Base-by-base conservation (phyloP, 1,140 invertebrate species). In the Drosophila elegans region DNA sequence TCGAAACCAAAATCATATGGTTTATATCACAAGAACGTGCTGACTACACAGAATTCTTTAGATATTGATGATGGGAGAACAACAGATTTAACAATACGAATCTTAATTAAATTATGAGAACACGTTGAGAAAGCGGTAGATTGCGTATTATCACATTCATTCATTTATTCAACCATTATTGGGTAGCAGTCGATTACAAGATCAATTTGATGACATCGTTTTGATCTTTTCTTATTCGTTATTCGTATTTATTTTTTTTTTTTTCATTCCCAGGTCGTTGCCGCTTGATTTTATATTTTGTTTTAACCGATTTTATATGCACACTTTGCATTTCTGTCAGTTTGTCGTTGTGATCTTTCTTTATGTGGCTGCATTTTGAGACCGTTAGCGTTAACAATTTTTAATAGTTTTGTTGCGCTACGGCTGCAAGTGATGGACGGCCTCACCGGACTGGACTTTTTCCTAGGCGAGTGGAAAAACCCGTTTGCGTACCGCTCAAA, bases 381-480 rank as follows among this genome's bases (percentile, higher is more conserved):
- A 73, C 83, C 83, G 83, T 86, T 88, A 82, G 42, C 83, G 75
- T 79, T 85, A 79, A 81, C 75, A 74, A 71, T 81, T 81, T 53
- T 78, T 68, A 72, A 86, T 76, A 75, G 74, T 79, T 81, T 78
- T 71, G 71, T 52, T 67, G 42, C 32, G 69, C 52, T 52, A 44
- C 39, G 27, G 39, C 62, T 56, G 71, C 78, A 75, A 78, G 78
- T 86, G 83, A 86, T 71, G 59, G 69, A 86, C 83, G 71, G 63
- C 64, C 52, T 21, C 52, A 38, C 10, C 46, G 46, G 61, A 51
- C 66, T 57, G 41, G 12, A 51, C 25, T 48, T 51, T 51, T 51
- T 53, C 55, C 60, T 57, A 57, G 54, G 21, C 41, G 34, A 57
- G 57, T 49, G 45, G 72, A 71, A 53, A 69, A 86, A 86, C 83